Conservation (phyloP, 2,888 invertebrate species). For the Papilio gigon region DNA sequence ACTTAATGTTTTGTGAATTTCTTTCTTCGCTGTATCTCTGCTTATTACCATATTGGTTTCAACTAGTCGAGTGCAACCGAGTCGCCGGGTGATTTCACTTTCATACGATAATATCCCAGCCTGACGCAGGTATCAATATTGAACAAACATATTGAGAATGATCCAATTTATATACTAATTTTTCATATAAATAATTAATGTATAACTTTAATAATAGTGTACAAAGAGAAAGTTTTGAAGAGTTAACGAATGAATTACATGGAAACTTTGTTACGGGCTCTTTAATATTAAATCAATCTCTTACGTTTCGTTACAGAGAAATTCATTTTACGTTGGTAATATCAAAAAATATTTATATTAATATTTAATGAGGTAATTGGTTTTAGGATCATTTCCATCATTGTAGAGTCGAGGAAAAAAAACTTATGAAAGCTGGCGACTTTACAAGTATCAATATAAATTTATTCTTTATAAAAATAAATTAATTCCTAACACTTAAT, state of each 20-base stretch:
- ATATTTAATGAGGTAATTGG: not conserved
- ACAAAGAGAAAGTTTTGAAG: conserved; percentile 16
- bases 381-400: not conserved
- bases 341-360: conserved; percentile 1
- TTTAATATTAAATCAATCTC: conserved; percentile 19
- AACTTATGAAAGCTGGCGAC: too few relatives aligned
- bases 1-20: conserved; percentile 58
- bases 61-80: too few relatives aligned
- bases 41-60: conserved; percentile 16
- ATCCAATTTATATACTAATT: conserved; percentile 19
- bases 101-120: too few relatives aligned
- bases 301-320: not conserved
- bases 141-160: not conserved
- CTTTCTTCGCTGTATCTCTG: conserved; percentile 48
- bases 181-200: conserved; percentile 23
- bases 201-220: conserved; percentile 11
- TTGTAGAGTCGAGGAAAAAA: not conserved
- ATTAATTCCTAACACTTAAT: too few relatives aligned
- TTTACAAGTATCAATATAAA: too few relatives aligned
- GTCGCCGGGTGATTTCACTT: too few relatives aligned
- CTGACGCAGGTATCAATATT: too few relatives aligned
- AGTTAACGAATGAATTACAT: conserved; percentile 31
- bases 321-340: not conserved
- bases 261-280: conserved; percentile 18
- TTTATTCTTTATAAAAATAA: too few relatives aligned